These are phyloP conservation scores for Psix sp. DNA, from an alignment of 1,140 invertebrate genomes.

Conservation along the genomic window DNA sequence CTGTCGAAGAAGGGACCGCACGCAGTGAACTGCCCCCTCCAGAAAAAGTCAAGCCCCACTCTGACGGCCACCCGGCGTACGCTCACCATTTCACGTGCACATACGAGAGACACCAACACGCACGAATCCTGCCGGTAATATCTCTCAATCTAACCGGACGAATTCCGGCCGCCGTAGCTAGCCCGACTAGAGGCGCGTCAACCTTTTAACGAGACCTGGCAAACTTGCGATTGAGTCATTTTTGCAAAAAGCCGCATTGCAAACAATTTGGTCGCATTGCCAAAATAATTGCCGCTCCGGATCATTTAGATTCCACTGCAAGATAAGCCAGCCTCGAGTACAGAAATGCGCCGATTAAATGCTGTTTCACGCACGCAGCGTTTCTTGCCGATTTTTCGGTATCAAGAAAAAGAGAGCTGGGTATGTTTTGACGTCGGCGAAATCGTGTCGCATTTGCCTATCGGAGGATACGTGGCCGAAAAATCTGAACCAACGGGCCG, in stretches of 20 bases:
- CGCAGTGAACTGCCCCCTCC: conserved; percentile 74
- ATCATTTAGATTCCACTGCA: conserved; percentile 3
- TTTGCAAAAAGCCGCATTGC: conserved; percentile 21
- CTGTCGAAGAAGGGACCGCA: conserved; percentile 75
- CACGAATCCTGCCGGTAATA: conserved; percentile 62
- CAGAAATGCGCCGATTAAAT: conserved; percentile 56
- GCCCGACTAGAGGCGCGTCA: conserved; percentile 51
- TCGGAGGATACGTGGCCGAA: background rate
- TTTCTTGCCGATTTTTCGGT: too few relatives aligned
- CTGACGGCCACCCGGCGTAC: conserved; percentile 53
- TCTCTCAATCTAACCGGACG: conserved; percentile 74
- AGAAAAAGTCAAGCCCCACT: conserved; percentile 70
- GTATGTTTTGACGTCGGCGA: conserved; percentile 15
- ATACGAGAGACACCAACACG: conserved; percentile 42
- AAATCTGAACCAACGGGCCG: background rate
- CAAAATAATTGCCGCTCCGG: conserved; percentile 40
- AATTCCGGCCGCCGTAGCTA: conserved; percentile 72
- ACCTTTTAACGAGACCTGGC: conserved; percentile 47
- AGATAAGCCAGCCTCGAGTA: conserved; percentile 36
- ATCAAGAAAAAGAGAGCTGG: too few relatives aligned
- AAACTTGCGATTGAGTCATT: conserved; percentile 32
- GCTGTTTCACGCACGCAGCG: conserved; percentile 50
- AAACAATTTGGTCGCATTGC: conserved; percentile 29
- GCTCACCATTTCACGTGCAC: conserved; percentile 43
- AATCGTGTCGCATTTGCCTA: too few relatives aligned